Evolutionary conservation across 1,140 invertebrate genomes (phyloP).

Genomic region (Lepidurus couesii): DNA sequence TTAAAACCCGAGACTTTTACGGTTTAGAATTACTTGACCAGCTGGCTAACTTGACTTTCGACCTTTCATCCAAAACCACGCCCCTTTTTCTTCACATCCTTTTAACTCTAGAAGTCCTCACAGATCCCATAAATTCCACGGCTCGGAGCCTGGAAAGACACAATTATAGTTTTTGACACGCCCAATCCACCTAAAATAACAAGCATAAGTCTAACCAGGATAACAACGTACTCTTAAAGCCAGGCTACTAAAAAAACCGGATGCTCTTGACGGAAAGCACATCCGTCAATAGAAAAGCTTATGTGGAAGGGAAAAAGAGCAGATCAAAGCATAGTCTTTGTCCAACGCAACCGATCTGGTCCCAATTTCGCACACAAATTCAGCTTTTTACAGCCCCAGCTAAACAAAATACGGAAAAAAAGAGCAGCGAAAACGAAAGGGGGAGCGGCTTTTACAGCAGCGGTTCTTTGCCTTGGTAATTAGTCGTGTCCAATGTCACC

Average conservation of each 20-base stretch:
- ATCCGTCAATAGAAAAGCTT: background rate
- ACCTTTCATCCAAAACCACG: background rate
- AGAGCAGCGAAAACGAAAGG: background rate
- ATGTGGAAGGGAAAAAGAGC: no score
- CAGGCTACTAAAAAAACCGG: background rate
- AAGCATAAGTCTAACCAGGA: background rate
- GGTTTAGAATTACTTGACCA: constrained; percentile 4
- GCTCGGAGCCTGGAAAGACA: background rate
- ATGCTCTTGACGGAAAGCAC: background rate
- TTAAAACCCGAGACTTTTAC: constrained; percentile 10
- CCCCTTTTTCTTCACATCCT: background rate
- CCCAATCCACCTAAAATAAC: constrained; percentile 3
- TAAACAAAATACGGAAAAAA: background rate
- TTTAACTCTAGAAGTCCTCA: background rate
- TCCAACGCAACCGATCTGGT: background rate
- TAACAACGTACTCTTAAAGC: background rate
- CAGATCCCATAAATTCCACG: background rate
- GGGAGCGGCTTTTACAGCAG: background rate
- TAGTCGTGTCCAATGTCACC: constrained; percentile 21
- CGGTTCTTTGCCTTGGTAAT: constrained; percentile 21
- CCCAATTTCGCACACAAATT: background rate
- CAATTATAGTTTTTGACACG: background rate
- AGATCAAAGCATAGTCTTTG: background rate
- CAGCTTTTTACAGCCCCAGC: background rate
- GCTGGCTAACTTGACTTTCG: constrained; percentile 4